Evolutionary conservation across 1,140 invertebrate genomes (phyloP), one percentile per base, ranked within the genome.

Genomic region (Amphibalanus amphitrite): DNA sequence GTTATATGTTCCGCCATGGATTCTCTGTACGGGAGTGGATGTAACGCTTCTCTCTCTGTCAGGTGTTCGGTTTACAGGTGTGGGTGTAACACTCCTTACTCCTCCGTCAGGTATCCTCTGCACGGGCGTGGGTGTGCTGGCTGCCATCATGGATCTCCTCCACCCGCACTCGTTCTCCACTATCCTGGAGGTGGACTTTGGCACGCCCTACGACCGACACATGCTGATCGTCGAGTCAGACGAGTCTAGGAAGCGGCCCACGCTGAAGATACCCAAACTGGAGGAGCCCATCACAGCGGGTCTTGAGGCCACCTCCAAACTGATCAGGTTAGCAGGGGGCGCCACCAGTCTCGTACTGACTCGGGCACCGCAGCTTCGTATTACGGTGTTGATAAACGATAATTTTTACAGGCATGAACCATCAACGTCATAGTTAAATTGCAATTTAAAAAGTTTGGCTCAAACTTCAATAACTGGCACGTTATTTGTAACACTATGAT

Each of bases 161-260:
- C 93, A 89, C 81, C 93, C 93, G 17, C 90, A 95, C 79, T 88
- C 88, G 75, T 96, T 95, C 81, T 93, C 92, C 25, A 95, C 92
- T 0, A 90, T 95, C 70, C 80, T 96, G 65, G 93, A 96, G 79
- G 91, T 96, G n/a, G 92, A 96, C 80, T 95, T 94, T 77, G 92
- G 93, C 77, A 95, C 93, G 0, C 93, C 93, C 0, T 95, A 94
- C 75, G 92, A 95, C 78, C 82, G 91, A 38, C 92, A 95, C 78
- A 90, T 93, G 26, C 92, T 94, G 28, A 90, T 94, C 69, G 90
- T 93, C 76, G 91, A 94, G 78, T 92, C 90, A 75, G 90, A 93
- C 76, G 91, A 94, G 78, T 92, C 90, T 75, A 87, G 89, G 76
- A 88, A 90, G 75, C 83, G 79, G 82, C 84, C 82, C 76, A 80